phyloP scores from a whole-genome alignment of 2,113 vertebrate genomes.

The Cavia aperea region DNA sequence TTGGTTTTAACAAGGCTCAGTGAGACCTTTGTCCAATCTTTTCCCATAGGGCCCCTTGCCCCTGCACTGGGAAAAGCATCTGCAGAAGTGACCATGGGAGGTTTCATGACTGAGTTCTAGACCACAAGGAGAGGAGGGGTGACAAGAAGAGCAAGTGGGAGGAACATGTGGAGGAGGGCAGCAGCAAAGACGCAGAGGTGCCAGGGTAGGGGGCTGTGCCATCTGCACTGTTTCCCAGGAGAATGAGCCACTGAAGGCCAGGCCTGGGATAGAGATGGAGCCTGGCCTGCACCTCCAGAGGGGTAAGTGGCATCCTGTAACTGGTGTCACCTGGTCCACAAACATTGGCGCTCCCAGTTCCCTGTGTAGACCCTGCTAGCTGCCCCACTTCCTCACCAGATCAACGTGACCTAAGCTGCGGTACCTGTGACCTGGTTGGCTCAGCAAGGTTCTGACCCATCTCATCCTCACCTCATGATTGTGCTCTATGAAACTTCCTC shows the following conservation, averaged over 20 bases:
- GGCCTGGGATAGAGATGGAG: background rate
- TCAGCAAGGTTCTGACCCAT: background rate
- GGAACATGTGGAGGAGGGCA: background rate
- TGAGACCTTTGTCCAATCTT: background rate
- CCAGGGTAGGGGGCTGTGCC: background rate
- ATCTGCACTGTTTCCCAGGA: background rate
- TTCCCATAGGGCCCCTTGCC: background rate
- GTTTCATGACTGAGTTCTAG: background rate
- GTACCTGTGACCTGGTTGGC: background rate
- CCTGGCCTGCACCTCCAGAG: background rate
- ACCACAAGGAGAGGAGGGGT: background rate
- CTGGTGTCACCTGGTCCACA: no score
- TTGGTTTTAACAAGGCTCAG: background rate
- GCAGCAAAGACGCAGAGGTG: background rate
- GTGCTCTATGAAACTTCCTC: background rate
- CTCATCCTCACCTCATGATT: background rate
- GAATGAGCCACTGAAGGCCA: background rate
- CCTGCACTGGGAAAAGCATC: background rate
- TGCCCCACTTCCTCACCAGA: background rate
- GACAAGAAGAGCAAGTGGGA: background rate
- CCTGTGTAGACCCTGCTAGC: background rate
- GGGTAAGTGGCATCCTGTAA: background rate
- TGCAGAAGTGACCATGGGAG: background rate
- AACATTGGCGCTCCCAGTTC: no score
- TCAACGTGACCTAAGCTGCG: background rate